Conservation (phyloP, 2,888 invertebrate species). For the Drosophila anomelani region DNA sequence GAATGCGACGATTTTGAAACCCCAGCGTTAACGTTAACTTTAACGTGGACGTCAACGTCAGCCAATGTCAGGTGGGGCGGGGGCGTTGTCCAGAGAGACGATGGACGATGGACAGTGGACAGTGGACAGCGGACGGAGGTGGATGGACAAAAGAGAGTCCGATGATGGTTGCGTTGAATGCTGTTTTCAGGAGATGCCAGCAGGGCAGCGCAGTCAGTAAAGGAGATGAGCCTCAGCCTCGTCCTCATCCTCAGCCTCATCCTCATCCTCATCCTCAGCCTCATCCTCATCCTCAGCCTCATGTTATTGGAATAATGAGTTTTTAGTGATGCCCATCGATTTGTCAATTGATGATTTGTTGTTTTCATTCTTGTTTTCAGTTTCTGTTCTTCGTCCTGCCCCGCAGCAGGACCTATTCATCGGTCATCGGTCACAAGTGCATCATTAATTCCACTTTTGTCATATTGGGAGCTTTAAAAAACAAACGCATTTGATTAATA, state of each 20-base stretch:
- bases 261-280: constrained; percentile 50
- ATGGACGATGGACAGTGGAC: constrained; percentile 48
- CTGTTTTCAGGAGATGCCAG: constrained; percentile 21
- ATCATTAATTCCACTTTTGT: constrained; percentile 79
- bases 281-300: constrained; percentile 66
- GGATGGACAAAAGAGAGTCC: constrained; percentile 37
- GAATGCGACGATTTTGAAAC: constrained; percentile 74
- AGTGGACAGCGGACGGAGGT: constrained; percentile 40
- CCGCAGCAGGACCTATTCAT: neutral
- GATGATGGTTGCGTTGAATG: constrained; percentile 59
- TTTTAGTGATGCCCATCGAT: constrained; percentile 79
- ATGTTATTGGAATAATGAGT: constrained; percentile 81
- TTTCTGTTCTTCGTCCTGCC: neutral
- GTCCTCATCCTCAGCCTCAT: constrained; percentile 63
- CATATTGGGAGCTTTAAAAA: constrained; percentile 71
- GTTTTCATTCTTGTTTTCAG: constrained; percentile 48
- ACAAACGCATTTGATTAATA: constrained; percentile 63
- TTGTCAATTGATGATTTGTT: constrained; percentile 81
- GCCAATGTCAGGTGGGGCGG: constrained; percentile 49
- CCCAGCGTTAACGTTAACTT: constrained; percentile 51
- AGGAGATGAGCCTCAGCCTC: constrained; percentile 49
- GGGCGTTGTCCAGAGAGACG: constrained; percentile 24
- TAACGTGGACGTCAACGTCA: constrained; percentile 17
- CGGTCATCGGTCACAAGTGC: constrained; percentile 10
- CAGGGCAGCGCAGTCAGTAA: constrained; percentile 3